A percentile compares a stretch with the other conserved stretches of the same genome.
Evolutionary conservation across 2,888 invertebrate species (phyloP).

Genomic region (Scelioninae gen. 1): DNA sequence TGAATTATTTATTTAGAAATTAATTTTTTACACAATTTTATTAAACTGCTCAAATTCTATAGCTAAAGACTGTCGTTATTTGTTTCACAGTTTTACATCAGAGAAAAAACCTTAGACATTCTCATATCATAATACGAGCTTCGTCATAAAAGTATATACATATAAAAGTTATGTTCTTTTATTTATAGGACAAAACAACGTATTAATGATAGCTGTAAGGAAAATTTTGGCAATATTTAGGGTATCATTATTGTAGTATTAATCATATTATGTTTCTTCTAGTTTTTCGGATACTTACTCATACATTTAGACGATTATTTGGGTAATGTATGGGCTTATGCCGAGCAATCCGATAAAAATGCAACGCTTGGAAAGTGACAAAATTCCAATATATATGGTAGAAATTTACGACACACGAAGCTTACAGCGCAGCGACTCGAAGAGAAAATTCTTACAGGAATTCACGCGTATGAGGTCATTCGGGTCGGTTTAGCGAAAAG

Average conservation of each 20-base stretch:
- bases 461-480: slow-evolving; percentile 59
- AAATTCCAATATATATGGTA: slow-evolving; percentile 63
- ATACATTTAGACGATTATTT: slow-evolving; percentile 54
- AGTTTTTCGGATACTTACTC: slow-evolving; percentile 24
- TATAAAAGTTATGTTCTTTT: no score
- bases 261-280: slow-evolving; percentile 39
- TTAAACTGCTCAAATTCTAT: no score
- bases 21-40: no score
- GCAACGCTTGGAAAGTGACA: slow-evolving; percentile 58
- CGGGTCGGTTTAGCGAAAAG: slow-evolving; percentile 41
- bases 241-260: background rate
- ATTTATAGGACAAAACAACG: no score
- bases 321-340: slow-evolving; percentile 39
- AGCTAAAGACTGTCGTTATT: no score
- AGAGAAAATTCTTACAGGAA: slow-evolving; percentile 53
- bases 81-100: no score
- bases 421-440: slow-evolving; percentile 36
- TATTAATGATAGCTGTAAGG: no score
- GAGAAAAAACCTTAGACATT: no score
- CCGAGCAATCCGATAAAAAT: slow-evolving; percentile 57
- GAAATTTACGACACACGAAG: slow-evolving; percentile 45
- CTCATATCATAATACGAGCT: no score
- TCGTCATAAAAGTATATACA: no score
- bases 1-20: no score
- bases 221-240: background rate